Evolutionary conservation across 2,888 invertebrate genomes (phyloP), one percentile per base, ranked within the genome.

Genomic region (Lithosia quadra): DNA sequence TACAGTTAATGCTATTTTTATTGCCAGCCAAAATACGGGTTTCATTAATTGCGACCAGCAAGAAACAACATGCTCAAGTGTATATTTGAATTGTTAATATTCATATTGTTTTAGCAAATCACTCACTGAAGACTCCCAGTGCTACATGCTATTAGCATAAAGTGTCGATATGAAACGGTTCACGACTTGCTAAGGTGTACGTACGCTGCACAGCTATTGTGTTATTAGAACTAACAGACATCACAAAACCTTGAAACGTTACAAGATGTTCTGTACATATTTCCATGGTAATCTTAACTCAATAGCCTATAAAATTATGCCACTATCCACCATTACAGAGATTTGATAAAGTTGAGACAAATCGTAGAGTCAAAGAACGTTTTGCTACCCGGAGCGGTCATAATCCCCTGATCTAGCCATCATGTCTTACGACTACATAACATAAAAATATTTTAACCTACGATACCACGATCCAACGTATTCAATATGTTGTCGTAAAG

Each of bases 31-130:
- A n/a, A 55, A 11, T 62, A 59, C 59, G 13, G 43, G 34, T 8
- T 53, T 59, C 49, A 13, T 33, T 59, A 9, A n/a, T 36, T 36
- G 24, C 49, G 36, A 43, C 28, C 10, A 18, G 15, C 33, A 76
- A 74, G 77, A 79, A 76, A 74, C 73, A 59, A 62, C 58, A 65
- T 62, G 65, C 67, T 53, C 72, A 69, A 67, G 69, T 66, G 49
- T 63, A 65, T 64, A 69, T 78, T 73, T 60, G 55, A 69, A 49
- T 72, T 64, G 63, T 78, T 72, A 78, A 67, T 69, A 68, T 61
- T 73, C 55, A 67, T 72, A 69, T 70, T 73, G 73, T 78, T 71
- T 69, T 67, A 64, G 69, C 75, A 63, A 67, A 62, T 10, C 33
- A 18, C 28, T 36, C 33, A 24, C 43, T 24, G 22, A 36, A 39